A percentile compares a stretch with the other conserved stretches of the same genome.
Evolutionary conservation across 1,140 invertebrate species (phyloP).

Genomic region (Aleiodes sp.): DNA sequence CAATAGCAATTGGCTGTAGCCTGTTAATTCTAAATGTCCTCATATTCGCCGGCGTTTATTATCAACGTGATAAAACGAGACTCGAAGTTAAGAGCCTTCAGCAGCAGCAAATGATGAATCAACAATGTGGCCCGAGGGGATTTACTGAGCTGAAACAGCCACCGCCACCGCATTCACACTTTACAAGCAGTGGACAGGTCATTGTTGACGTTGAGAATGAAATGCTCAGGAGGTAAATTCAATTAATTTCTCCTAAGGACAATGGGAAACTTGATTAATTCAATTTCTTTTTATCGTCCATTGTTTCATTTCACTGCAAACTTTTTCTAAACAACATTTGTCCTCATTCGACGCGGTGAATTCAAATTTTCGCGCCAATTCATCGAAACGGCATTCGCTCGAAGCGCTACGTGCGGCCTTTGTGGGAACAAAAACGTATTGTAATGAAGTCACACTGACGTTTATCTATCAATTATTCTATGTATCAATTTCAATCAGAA

Average conservation of each 20-base stretch:
- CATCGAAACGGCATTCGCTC: too few species aligned
- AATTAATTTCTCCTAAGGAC: neutral
- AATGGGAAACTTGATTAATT: neutral
- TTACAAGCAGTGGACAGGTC: conserved; percentile 64
- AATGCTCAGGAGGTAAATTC: conserved; percentile 70
- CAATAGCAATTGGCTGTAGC: conserved; percentile 88
- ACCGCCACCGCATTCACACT: conserved; percentile 58
- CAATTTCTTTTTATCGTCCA: too few species aligned
- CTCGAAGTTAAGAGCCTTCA: conserved; percentile 82
- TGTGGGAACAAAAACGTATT: too few species aligned
- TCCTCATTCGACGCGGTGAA: too few species aligned
- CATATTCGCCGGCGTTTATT: conserved; percentile 88
- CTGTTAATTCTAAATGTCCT: conserved; percentile 86
- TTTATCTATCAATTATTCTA: too few species aligned
- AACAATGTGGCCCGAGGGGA: conserved; percentile 65
- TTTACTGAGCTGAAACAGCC: conserved; percentile 63
- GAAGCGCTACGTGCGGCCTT: too few species aligned
- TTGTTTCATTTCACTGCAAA: too few species aligned
- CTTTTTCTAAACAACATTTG: too few species aligned
- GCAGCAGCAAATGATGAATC: conserved; percentile 74
- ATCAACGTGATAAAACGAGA: conserved; percentile 84
- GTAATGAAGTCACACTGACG: too few species aligned
- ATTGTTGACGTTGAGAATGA: conserved; percentile 85
- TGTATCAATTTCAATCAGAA: too few species aligned
- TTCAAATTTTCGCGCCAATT: too few species aligned